Evolutionary conservation across 2,888 invertebrate genomes (phyloP), one percentile per base, ranked within the genome.

Genomic region (Taenaris catops): DNA sequence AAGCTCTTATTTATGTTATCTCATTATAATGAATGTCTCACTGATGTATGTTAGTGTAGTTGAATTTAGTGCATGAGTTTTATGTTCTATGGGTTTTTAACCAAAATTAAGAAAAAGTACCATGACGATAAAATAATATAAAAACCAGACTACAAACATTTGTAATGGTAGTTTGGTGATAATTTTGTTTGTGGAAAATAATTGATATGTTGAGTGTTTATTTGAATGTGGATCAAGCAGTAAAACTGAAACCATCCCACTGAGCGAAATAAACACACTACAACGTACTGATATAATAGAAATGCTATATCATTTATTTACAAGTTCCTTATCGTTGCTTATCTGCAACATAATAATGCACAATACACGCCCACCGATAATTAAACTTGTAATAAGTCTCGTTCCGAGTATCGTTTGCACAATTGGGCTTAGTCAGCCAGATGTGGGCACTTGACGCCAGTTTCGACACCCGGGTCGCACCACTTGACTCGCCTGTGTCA

Each of bases 401-500:
- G 43, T 36, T 39, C 39, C 38, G 34, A 38, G 39, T 44, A 44
- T 43, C 38, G 48, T 53, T 54, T 54, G 49, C 54, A 49, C 49
- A 54, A 54, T 34, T 38, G 34, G 34, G 41, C 49, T 57, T 55
- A 57, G 42, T 57, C 57, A 57, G 46, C 35, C 28, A 26, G 35
- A 44, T 51, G 54, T 54, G 54, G 54, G 53, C 46, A 49, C 44
- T 48, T 36, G 44, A 32, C 34, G 28, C 41, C 19, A 37, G 46
- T 52, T 49, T 51, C 37, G 49, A 31, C 54, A 50, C 38, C 12
- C 40, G 19, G 25, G 28, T 31, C 46, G 44, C 52, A 55, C 60
- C 74, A 73, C 76, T 78, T 73, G 75, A 73, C 75, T 69, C 51
- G 63, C 53, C 56, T 48, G 63, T 66, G 67, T 71, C 65, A 68